Conservation (phyloP, 2,888 invertebrate genomes). For the Agriotes lineatus region DNA sequence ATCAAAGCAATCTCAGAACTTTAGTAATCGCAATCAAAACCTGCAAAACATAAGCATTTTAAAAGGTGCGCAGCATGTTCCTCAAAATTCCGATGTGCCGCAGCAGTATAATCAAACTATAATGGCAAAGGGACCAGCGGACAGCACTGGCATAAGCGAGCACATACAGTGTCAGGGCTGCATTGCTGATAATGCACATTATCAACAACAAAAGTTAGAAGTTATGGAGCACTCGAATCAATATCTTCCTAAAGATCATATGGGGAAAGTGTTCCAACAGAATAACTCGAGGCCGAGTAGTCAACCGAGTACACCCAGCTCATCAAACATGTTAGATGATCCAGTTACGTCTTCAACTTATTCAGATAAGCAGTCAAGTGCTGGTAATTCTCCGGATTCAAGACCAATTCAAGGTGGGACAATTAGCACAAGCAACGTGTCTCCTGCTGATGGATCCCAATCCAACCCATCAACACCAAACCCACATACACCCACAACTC, state of each 20-base stretch:
- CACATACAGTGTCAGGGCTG: conserved; percentile 71
- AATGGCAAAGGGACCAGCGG: conserved; percentile 53
- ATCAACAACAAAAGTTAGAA: conserved; percentile 55
- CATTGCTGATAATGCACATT: conserved; percentile 66
- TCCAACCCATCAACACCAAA: conserved; percentile 72
- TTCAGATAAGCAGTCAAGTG: conserved; percentile 69
- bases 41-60: conserved; percentile 45
- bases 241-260: conserved; percentile 64
- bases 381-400: conserved; percentile 69
- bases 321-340: conserved; percentile 70
- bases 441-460: conserved; percentile 77
- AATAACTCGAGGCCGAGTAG: conserved; percentile 67
- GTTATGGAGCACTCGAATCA: conserved; percentile 61
- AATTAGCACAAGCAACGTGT: conserved; percentile 86
- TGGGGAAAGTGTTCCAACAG: conserved; percentile 45
- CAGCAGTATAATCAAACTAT: conserved; percentile 51
- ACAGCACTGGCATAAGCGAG: conserved; percentile 57
- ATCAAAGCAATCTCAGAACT: conserved; percentile 55
- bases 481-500: conserved; percentile 66
- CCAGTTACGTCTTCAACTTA: conserved; percentile 80
- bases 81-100: conserved; percentile 37
- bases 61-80: conserved; percentile 14
- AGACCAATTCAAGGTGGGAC: conserved; percentile 88
- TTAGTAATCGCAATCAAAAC: conserved; percentile 56
- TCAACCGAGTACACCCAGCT: conserved; percentile 70